These are phyloP conservation scores for Sebastes umbrosus DNA, from an alignment of 2,797 vertebrate genomes.

Conservation along the genomic window DNA sequence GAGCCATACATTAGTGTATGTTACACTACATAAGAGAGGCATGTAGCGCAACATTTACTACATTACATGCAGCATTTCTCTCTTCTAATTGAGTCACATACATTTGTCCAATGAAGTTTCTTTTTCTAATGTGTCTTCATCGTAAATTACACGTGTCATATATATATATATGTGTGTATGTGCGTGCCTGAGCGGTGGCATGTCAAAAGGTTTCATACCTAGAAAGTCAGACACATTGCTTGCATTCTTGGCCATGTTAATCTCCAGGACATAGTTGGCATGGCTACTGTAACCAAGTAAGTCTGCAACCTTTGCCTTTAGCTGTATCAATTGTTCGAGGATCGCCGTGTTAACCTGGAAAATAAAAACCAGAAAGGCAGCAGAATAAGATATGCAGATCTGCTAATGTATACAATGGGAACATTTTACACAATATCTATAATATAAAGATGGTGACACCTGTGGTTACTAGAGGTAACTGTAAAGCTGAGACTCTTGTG, in stretches of 20 bases:
- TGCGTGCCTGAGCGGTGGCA: not conserved
- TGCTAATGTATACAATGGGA: not conserved
- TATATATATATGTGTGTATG: not conserved
- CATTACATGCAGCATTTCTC: not conserved
- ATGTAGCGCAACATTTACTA: not conserved
- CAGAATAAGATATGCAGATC: not conserved
- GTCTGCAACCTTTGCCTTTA: constrained; percentile 88
- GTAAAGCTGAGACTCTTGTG: no score
- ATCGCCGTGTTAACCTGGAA: constrained; percentile 90
- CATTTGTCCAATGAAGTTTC: not conserved
- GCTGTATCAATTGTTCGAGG: constrained; percentile 88
- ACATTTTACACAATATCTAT: not conserved
- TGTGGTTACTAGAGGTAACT: not conserved
- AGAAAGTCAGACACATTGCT: constrained; percentile 78
- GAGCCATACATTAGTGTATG: constrained; percentile 1
- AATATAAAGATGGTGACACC: not conserved
- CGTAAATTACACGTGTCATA: constrained; percentile 5
- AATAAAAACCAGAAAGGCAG: not conserved
- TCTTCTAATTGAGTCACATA: not conserved
- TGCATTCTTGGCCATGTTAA: constrained; percentile 91
- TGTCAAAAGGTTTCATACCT: constrained; percentile 61
- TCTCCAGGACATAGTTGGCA: constrained; percentile 92
- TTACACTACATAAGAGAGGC: not conserved
- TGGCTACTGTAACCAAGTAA: constrained; percentile 91
- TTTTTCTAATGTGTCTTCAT: not conserved